Evolutionary conservation across 1,140 invertebrate genomes (phyloP).

Genomic region (Meloidogyne chitwoodi): DNA sequence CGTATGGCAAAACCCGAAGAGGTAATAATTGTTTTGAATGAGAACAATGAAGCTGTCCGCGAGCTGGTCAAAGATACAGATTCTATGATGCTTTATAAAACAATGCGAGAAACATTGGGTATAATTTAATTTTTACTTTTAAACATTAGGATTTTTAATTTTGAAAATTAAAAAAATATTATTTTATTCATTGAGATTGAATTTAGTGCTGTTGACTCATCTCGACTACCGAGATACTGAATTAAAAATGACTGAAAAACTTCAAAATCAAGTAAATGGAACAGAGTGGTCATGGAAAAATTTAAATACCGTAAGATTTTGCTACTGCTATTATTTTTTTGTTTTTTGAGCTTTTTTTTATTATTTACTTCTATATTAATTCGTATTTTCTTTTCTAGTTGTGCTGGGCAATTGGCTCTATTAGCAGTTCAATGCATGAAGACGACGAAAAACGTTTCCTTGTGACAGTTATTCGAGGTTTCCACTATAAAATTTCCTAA

Average conservation of each 20-base stretch:
- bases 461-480: slow-evolving; percentile 90
- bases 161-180: not conserved
- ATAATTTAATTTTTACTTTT: not conserved
- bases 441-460: slow-evolving; percentile 99
- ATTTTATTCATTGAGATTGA: slow-evolving; percentile 20
- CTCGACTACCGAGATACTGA: slow-evolving; percentile 96
- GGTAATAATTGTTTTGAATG: slow-evolving; percentile 99
- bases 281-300: slow-evolving; percentile 99
- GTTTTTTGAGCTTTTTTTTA: not conserved
- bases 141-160: too few species aligned
- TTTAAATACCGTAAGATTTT: slow-evolving; percentile 69
- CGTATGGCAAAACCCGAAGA: slow-evolving; percentile 99
- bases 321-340: not conserved
- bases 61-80: slow-evolving; percentile 99
- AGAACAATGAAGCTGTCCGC: slow-evolving; percentile 96
- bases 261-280: slow-evolving; percentile 97
- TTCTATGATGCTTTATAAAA: slow-evolving; percentile 98
- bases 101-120: slow-evolving; percentile 90
- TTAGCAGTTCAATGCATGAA: slow-evolving; percentile 96
- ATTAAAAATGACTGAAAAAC: slow-evolving; percentile 96
- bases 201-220: slow-evolving; percentile 88
- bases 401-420: slow-evolving; percentile 99
- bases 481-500: not conserved
- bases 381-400: slow-evolving; percentile 61
- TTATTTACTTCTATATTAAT: not conserved